phyloP scores from a whole-genome alignment of 2,797 vertebrate genomes.

The Ispidina picta region DNA sequence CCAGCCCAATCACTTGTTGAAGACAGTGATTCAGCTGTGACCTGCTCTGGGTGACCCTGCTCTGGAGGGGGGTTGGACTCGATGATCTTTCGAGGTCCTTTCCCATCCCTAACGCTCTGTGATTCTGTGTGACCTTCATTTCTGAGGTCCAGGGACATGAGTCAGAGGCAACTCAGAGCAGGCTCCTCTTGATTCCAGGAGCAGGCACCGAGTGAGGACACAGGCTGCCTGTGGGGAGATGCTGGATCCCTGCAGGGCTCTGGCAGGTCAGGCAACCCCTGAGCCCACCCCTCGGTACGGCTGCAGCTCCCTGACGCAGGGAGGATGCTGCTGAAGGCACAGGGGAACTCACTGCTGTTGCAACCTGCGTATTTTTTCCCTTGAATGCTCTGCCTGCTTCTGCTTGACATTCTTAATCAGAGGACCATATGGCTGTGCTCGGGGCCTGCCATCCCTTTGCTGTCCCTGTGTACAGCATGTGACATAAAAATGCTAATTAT shows the following conservation, averaged over 20 bases:
- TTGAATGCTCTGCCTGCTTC: not conserved
- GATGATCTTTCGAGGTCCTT: no score
- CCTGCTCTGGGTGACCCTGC: not conserved
- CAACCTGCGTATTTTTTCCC: not conserved
- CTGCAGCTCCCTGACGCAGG: fast-evolving
- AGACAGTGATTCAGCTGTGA: not conserved
- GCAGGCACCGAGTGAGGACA: not conserved
- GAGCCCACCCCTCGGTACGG: not conserved
- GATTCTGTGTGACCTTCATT: not conserved
- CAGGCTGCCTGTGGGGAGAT: not conserved
- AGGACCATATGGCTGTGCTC: constrained; percentile 5
- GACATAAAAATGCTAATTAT: constrained; percentile 13
- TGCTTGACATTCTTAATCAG: not conserved
- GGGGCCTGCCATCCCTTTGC: not conserved
- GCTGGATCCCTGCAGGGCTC: not conserved
- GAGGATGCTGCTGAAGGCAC: fast-evolving
- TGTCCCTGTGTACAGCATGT: not conserved
- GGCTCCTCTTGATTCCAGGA: not conserved
- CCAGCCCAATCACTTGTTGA: not conserved
- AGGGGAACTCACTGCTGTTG: not conserved
- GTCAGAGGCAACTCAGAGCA: not conserved
- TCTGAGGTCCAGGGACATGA: fast-evolving
- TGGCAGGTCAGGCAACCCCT: fast-evolving
- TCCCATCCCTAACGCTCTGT: no score
- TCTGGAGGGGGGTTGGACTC: no score